Percentiles rank a stretch among this genome's conserved stretches.
Conservation (phyloP, 2,113 vertebrate genomes). For the Muntiacus muntjak region DNA sequence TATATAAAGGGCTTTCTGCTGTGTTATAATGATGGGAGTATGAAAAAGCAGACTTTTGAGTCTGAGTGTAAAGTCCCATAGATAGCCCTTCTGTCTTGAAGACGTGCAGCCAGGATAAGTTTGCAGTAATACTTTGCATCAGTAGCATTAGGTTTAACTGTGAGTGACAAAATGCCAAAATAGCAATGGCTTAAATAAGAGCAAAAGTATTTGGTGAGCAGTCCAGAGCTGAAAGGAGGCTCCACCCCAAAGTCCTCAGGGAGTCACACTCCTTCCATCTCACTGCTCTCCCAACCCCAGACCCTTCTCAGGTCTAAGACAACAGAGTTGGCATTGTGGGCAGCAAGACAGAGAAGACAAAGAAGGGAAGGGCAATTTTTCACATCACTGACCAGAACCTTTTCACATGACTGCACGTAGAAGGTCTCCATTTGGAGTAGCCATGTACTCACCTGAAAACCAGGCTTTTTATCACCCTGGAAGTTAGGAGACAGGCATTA, state of each 20-base stretch:
- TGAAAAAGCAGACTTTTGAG: neutral
- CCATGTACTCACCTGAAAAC: neutral
- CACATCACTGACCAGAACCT: neutral
- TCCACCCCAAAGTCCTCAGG: neutral
- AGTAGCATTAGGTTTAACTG: neutral
- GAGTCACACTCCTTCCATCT: neutral
- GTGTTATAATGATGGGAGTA: neutral
- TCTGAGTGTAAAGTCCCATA: neutral
- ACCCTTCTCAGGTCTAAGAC: neutral
- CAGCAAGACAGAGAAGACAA: neutral
- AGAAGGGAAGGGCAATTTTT: neutral
- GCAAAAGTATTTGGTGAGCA: neutral
- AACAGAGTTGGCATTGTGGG: neutral
- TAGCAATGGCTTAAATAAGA: neutral
- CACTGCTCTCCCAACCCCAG: neutral
- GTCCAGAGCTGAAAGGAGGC: neutral
- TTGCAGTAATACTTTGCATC: neutral
- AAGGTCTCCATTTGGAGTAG: neutral
- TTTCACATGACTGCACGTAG: neutral
- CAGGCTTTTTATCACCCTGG: neutral
- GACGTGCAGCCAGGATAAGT: neutral
- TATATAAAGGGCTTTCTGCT: neutral
- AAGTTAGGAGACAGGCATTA: neutral
- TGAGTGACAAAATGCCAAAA: neutral
- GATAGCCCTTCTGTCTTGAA: neutral